Evolutionary conservation across 2,888 invertebrate species (phyloP).

Genomic region (Eudemis profundana): DNA sequence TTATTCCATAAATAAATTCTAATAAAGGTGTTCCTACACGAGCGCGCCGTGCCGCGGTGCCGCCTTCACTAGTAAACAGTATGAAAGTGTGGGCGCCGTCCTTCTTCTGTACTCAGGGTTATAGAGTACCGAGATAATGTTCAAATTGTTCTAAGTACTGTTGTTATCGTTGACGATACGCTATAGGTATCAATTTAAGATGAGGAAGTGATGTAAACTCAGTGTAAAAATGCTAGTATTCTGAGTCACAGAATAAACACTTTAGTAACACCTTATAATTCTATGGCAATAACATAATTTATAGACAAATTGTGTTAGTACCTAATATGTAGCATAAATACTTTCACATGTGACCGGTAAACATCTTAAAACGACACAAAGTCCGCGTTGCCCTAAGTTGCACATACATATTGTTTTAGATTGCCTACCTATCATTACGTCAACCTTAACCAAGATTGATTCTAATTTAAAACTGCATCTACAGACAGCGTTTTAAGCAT

Average conservation of each 20-base stretch:
- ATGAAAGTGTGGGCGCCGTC: constrained; percentile 40
- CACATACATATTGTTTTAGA: too few relatives aligned
- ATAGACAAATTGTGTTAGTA: neutral
- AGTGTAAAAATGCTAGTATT: neutral
- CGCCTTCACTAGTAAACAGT: constrained; percentile 40
- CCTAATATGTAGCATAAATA: neutral
- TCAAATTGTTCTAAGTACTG: constrained; percentile 31
- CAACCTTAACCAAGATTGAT: too few relatives aligned
- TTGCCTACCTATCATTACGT: too few relatives aligned
- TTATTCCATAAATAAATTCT: constrained; percentile 33
- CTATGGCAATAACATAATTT: neutral
- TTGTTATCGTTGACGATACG: constrained; percentile 20
- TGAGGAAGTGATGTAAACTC: constrained; percentile 1
- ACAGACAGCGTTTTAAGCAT: too few relatives aligned
- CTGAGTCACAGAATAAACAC: neutral
- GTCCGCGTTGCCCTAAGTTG: too few relatives aligned
- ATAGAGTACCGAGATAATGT: constrained; percentile 34
- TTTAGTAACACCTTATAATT: constrained; percentile 20
- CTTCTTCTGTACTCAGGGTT: constrained; percentile 42
- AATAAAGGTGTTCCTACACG: constrained; percentile 32
- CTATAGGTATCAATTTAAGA: constrained; percentile 12
- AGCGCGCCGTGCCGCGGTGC: constrained; percentile 28
- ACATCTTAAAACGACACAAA: too few relatives aligned
- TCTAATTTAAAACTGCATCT: too few relatives aligned
- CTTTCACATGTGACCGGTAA: too few relatives aligned